phyloP scores from a whole-genome alignment of 1,140 invertebrate species.

The Trichonephila clavipes region DNA sequence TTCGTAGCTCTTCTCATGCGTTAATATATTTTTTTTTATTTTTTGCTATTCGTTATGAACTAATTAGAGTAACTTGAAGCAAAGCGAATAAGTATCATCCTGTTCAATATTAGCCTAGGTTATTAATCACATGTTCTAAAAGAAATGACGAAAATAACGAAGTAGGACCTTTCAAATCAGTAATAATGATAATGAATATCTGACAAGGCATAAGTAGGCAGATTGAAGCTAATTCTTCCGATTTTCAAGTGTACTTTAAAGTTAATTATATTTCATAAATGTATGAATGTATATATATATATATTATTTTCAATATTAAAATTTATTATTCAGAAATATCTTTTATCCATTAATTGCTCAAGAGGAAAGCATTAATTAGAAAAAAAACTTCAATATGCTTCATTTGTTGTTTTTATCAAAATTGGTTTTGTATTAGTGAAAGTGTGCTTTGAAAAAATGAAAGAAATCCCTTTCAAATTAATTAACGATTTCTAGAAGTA shows the following conservation, averaged over 20 bases:
- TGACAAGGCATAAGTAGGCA: background rate
- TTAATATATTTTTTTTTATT: background rate
- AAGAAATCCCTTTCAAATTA: conserved; percentile 2
- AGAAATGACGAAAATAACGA: conserved; percentile 43
- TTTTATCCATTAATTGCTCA: background rate
- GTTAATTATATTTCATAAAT: background rate
- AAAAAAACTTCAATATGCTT: background rate
- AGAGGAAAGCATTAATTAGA: conserved; percentile 10
- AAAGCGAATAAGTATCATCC: conserved; percentile 3
- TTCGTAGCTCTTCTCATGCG: background rate
- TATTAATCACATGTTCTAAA: conserved; percentile 13
- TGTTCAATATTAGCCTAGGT: background rate
- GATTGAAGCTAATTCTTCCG: background rate
- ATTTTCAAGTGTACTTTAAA: background rate
- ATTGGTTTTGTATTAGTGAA: background rate
- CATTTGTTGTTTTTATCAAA: conserved; percentile 2
- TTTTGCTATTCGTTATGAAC: conserved; percentile 3
- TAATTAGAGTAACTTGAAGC: conserved; percentile 16
- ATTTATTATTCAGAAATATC: background rate
- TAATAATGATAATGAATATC: conserved; percentile 4
- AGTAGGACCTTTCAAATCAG: background rate
- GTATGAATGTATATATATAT: background rate
- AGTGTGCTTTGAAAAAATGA: background rate
- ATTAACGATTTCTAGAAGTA: background rate
- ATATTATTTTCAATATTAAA: background rate